Evolutionary conservation across 2,888 invertebrate species (phyloP).

Genomic region (Asteroscopus sphinx): DNA sequence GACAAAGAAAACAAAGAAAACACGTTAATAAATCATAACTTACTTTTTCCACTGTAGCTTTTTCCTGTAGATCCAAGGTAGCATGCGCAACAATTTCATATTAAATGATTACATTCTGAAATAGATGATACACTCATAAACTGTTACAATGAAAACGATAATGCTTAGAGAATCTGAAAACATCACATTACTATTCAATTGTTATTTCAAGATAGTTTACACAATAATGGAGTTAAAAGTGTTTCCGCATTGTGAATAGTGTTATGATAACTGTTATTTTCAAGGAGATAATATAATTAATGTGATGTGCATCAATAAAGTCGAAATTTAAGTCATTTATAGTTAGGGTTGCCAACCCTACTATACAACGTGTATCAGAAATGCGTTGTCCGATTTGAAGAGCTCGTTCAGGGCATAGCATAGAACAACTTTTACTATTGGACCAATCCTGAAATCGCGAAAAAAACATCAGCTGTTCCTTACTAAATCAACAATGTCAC

Average conservation of each 20-base stretch:
- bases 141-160: slow-evolving; percentile 42
- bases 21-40: slow-evolving; percentile 79
- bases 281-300: neutral
- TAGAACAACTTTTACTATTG: too few species aligned
- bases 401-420: too few species aligned
- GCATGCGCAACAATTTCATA: slow-evolving; percentile 77
- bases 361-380: too few species aligned
- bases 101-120: slow-evolving; percentile 64
- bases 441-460: too few species aligned
- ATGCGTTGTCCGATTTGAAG: too few species aligned
- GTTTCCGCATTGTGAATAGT: slow-evolving; percentile 19
- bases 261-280: neutral
- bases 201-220: slow-evolving; percentile 38
- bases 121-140: slow-evolving; percentile 48
- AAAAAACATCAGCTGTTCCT: too few species aligned
- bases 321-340: slow-evolving; percentile 1
- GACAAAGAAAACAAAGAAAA: slow-evolving; percentile 16
- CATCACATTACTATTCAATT: slow-evolving; percentile 20
- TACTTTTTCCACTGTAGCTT: slow-evolving; percentile 99
- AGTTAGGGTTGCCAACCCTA: too few species aligned
- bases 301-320: neutral
- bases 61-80: slow-evolving; percentile 90
- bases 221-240: neutral
- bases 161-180: slow-evolving; percentile 30
- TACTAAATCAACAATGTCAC: too few species aligned